Evolutionary conservation across 2,888 invertebrate genomes (phyloP), one percentile per base, ranked within the genome.

Genomic region (Epirrhoe tristata): DNA sequence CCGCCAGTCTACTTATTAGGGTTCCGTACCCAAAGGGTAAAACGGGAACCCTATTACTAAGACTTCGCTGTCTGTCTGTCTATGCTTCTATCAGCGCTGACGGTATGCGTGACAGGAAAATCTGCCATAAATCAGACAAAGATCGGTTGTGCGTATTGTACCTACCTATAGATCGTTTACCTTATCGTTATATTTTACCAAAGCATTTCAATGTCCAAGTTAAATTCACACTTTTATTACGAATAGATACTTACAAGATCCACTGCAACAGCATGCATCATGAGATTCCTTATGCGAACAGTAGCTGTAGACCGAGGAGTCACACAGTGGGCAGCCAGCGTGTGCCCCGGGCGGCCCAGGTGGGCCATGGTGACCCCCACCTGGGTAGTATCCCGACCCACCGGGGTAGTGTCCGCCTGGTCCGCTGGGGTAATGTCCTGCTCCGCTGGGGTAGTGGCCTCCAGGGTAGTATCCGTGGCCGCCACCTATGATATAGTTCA

Each of bases 241-340:
- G n/a, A n/a, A n/a, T n/a, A n/a, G n/a, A n/a, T n/a, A n/a, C 92
- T 93, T 75, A 94, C 94, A 92, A 24, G 81, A 80, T 59, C 83
- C 78, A 78, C 94, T 94, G 76, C 97, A 97, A 81, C 97, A 97
- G 81, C 97, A 97, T 0, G 96, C 94, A 80, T 97, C 97, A 77
- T 97, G 97, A 5, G 95, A 92, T 65, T 97, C 91, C 86, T 96
- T 97, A 67, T 96, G 94, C 0, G 95, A 95, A 81, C 97, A 97
- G 84, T 97, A 97, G 75, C 95, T 94, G 84, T 95, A 97, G 5
- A 97, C 96, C 0, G 97, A 96, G 0, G 96, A 95, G 81, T 97
- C 97, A 77, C 97, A 97, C 34, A 96, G 83, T 0, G 97, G 97
- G 76, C 97, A 97, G n/a, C 93, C 93, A 0, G 90, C 82, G 51